Evolutionary conservation across 2,113 vertebrate genomes (phyloP).

Genomic region (Psilopsiagon aurifrons): DNA sequence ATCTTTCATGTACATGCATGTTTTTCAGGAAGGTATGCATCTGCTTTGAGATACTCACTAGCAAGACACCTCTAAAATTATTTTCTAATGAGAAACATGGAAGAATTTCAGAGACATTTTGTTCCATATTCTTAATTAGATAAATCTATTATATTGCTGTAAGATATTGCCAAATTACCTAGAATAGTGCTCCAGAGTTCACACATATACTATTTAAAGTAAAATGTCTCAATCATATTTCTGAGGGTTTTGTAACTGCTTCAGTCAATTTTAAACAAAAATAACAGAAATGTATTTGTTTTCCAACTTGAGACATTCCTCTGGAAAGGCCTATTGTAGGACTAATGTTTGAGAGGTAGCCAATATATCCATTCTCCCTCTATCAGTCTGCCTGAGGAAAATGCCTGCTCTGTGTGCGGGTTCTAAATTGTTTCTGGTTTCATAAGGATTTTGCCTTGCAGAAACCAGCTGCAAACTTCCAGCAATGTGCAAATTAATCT

Average conservation of each 20-base stretch:
- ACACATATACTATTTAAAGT: neutral
- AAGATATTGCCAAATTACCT: neutral
- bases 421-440: neutral
- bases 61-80: neutral
- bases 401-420: neutral
- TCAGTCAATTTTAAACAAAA: neutral
- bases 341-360: neutral
- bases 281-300: neutral
- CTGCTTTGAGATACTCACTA: neutral
- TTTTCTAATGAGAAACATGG: neutral
- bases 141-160: neutral
- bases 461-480: constrained; percentile 11
- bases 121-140: neutral
- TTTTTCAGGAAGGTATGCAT: neutral
- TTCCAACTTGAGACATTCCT: neutral
- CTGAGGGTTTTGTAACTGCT: neutral
- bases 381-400: neutral
- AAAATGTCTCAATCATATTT: neutral
- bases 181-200: neutral
- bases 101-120: neutral
- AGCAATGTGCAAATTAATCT: constrained; percentile 34
- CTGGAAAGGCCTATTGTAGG: neutral
- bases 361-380: neutral
- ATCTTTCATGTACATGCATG: neutral
- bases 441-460: neutral